Evolutionary conservation across 2,113 vertebrate genomes (phyloP), one percentile per base, ranked within the genome.

Genomic region (Amazona vittata): DNA sequence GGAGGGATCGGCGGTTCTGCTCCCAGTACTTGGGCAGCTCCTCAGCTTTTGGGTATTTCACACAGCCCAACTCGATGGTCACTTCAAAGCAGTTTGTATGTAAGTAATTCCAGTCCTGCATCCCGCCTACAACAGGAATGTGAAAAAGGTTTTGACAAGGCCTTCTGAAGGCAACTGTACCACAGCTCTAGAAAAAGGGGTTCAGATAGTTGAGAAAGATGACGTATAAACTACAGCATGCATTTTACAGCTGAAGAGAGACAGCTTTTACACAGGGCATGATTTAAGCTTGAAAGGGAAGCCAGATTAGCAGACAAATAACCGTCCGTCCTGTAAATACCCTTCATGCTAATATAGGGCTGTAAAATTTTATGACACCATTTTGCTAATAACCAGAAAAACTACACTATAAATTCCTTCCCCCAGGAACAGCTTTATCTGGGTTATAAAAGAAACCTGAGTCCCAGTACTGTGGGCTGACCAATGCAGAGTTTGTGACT

Each of bases 81-180:
- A 99, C 99, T 97, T 99, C 99, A 97, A 99, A 99, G 94, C 99
- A 99, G 98, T 99, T 99, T 15, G 99, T 99, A 94, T 99, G 98
- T 29, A 99, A 74, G 95, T 99, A 99, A 97, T 99, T 99, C 99
- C 99, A 99, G 98, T 99, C 99, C 93, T 99, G 99, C 99, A 99
- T 99, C 62, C 99, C 99, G 94, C 99, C 99, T 99, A 96, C 71
- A 91, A 79, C 7, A 85, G 81, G 64, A 92, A 89, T 6, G 85
- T 6, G 50, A 65, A 62, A 79, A 47, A 3, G 46, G 6, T 19
- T 76, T 25, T 67, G 55, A 89, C 12, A 43, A 53, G 21, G 31
- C 49, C 60, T 71, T 59, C 55, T 73, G 43, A 93, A 82, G 49
- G 41, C 41, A 50, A 44, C 1, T 53, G 22, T 59, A 80, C 19